Evolutionary conservation across 2,113 vertebrate genomes (phyloP).

Genomic region (Elephas maximus): DNA sequence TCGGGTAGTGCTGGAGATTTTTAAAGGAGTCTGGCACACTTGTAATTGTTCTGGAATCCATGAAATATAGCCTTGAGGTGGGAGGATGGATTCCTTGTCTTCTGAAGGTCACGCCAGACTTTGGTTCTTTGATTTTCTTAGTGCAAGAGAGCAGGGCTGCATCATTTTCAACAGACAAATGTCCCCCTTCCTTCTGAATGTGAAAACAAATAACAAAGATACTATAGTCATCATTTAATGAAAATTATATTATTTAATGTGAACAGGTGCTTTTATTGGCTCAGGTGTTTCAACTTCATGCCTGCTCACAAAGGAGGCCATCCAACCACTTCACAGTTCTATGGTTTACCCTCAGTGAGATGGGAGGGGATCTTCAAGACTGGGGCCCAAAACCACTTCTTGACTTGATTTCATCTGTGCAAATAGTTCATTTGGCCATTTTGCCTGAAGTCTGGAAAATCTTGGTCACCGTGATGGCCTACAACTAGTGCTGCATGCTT

Average conservation of each 20-base stretch:
- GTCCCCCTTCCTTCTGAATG: neutral
- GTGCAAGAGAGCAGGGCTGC: neutral
- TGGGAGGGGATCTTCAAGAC: neutral
- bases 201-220: neutral
- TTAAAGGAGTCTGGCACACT: neutral
- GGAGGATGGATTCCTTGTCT: neutral
- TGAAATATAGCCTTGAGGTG: neutral
- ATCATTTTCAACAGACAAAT: neutral
- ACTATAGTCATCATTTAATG: neutral
- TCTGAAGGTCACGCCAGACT: neutral
- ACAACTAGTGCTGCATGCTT: rapidly evolving
- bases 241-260: neutral
- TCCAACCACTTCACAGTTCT: neutral
- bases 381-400: neutral
- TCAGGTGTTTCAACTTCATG: neutral
- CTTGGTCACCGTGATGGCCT: neutral
- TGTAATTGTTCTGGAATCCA: no score
- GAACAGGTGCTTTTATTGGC: neutral
- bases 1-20: neutral
- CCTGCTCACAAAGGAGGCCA: neutral
- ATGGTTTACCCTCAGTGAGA: neutral
- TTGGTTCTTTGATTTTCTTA: neutral
- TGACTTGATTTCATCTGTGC: neutral
- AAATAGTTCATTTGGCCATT: neutral
- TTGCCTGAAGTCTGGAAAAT: neutral